Base-by-base conservation (phyloP, 2,888 invertebrate genomes). In the Cybosia mesomella region DNA sequence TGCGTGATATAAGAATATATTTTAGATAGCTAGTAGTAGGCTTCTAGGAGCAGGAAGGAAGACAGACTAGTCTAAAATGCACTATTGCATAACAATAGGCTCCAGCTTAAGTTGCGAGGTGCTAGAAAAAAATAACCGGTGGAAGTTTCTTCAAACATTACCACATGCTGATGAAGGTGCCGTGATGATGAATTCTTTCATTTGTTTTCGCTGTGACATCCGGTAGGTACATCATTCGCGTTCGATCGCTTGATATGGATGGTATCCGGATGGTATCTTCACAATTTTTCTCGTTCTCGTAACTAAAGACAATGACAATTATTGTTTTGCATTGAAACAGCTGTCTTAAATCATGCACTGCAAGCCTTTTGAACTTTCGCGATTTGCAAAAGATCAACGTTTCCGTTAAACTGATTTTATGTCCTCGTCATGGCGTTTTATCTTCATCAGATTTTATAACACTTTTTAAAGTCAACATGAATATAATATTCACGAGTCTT, bases 401-500 rank as follows among this genome's bases (percentile, higher is more conserved):
- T 67, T 67, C 49, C 49, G 55, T 62, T 57, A 57, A 49, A 67
- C 57, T 22, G 34, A 32, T 58, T 58, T 28, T 58, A 59, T 34
- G 58, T 66, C 36, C n/a, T 69, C 66, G 57, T 70, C 62, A 28
- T 36, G n/a, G 21, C 36, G 55, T 68, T 70, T 68, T n/a, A 64
- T 66, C 65, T 68, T 54, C 67, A 58, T 66, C 57, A 65, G 61
- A 49, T 57, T 69, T 64, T 71, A 64, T 72, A 43, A n/a, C 62
- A 58, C 59, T 43, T 43, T 58, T 67, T 36, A n/a, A 66, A 21
- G 39, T 43, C 62, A 68, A 66, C 69, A 64, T 64, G 64, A 80
- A 81, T 80, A 79, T 76, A 70, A 75, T 71, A 72, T 84, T 85
- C 79, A 59, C 83, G 68, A 74, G 73, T 76, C 77, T 78, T 85